Evolutionary conservation across 1,140 invertebrate genomes (phyloP), one percentile per base, ranked within the genome.

Genomic region (Calosoma granatense): DNA sequence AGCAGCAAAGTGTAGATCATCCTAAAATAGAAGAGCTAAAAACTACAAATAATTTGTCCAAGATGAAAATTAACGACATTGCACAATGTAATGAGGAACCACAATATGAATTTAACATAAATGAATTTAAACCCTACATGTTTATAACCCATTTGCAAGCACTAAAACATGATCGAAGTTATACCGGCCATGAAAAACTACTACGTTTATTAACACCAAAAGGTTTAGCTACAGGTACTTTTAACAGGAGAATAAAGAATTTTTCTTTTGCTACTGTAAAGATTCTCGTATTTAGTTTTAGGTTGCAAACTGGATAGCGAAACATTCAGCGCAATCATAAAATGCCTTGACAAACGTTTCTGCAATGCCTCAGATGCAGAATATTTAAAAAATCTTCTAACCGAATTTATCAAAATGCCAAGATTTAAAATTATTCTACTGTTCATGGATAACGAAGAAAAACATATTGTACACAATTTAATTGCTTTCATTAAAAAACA

Each of bases 361-460:
- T 14, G 4, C 14, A 21, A 12, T 12, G 14, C 52, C 12, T 22
- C 11, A 20, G 52, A 53, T 53, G 52, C 23, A 1, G 12, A 53
- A 22, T 20, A 22, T 14, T 20, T 53, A 1, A 22, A 14, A 53
- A 17, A 12, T 11, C 15, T 22, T 53, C n/a, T 53, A 1, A 53
- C 2, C 6, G 12, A 53, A 21, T 9, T 53, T 22, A 14, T 14
- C n/a, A 17, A 22, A 20, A 12, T 53, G 4, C 52, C 52, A 21
- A 17, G 52, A 53, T 22, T 53, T 23, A 17, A 53, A 22, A 53
- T 53, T 20, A 17, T 53, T 22, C 20, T 21, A 22, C 20, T 53
- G 52, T 53, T 53, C 23, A 22, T 53, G 52, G 17, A 53, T 21
- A 21, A 53, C 4, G 12, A 12, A 22, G 52, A 53, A 14, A 53